Evolutionary conservation across 2,113 vertebrate species (phyloP), one percentile per base, ranked within the genome.

Genomic region (Odontesthes bonariensis): DNA sequence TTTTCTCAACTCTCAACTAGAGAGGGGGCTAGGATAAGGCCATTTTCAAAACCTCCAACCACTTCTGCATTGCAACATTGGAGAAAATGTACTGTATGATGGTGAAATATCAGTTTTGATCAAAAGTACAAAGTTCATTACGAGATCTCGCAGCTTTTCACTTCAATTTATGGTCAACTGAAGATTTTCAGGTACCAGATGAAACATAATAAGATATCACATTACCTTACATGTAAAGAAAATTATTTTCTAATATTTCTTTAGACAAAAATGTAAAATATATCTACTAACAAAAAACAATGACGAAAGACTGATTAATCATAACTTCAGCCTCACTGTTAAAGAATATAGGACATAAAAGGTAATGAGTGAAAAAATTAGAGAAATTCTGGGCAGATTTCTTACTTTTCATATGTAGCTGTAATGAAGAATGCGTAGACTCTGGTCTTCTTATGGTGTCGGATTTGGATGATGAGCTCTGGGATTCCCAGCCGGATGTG

Each of bases 401-500:
- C 82, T 85, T 89, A 96, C 97, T 98, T 98, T 88, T 98, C 96
- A 17, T 98, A 98, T 6, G 96, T 98, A 71, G 98, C 97, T 0
- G 98, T 99, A 93, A 99, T 95, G 16, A 99, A 99, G 95, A 99
- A 97, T 52, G 97, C 97, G 40, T 98, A 97, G 86, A 95, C 96
- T 0, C 87, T 89, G 0, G 97, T 98, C 92, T 95, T 96, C 78
- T 96, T 96, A 81, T 99, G 97, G 87, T 99, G 97, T 77, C 97
- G 96, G 64, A 98, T 96, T 89, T 99, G 98, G 85, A 98, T 96
- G 78, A 99, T 98, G 89, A 99, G 96, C 86, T 99, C 97, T 0
- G 98, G 98, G 86, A 99, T 97, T 81, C 97, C 96, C 77, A 98
- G 94, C 23, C 98, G 96, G 89, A 99, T 96, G 91, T 97, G 97